Evolutionary conservation across 2,113 vertebrate species (phyloP).

Genomic region (rabbit (Oryctolagus cuniculus)): mOryCun1.1 NC_091432.1:108018001-108018500

Average conservation of each 20-base stretch:
- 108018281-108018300: neutral
- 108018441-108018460: constrained; percentile 39
- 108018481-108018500: neutral
- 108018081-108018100: neutral
- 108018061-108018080: neutral
- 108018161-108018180: neutral
- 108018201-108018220: neutral
- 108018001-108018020: neutral
- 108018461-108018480: neutral
- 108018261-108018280: neutral
- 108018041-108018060: neutral
- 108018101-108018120: neutral
- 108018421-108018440: constrained; percentile 21
- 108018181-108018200: neutral
- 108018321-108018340: neutral
- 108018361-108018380: constrained; percentile 33
- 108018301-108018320: neutral
- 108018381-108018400: constrained; percentile 62
- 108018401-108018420: constrained; percentile 42
- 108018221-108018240: neutral
- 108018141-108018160: rapidly evolving
- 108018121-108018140: neutral
- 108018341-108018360: neutral
- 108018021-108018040: neutral
- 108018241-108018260: neutral